These are phyloP conservation scores for Eueremaeus valkanovi DNA, from an alignment of 2,888 invertebrate genomes.

Conservation along the genomic window DNA sequence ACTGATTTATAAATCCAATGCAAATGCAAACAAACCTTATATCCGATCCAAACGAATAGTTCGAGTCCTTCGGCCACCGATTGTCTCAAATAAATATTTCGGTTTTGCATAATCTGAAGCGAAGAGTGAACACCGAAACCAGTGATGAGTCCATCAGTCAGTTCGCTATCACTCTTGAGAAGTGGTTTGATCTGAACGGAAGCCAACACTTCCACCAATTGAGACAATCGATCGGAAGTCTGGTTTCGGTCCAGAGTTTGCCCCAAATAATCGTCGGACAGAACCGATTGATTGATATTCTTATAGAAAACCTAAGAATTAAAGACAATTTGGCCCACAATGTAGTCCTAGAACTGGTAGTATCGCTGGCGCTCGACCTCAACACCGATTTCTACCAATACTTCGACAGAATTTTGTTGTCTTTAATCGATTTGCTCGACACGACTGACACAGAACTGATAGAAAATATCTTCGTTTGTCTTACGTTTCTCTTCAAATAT, in stretches of 20 bases:
- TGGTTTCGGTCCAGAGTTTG: slow-evolving; percentile 63
- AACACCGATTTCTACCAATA: slow-evolving; percentile 82
- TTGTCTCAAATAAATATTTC: slow-evolving; percentile 74
- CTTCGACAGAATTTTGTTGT: slow-evolving; percentile 69
- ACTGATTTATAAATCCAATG: not conserved
- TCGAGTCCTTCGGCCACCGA: slow-evolving; percentile 79
- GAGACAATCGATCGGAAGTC: slow-evolving; percentile 66
- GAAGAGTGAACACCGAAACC: slow-evolving; percentile 56
- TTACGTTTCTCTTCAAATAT: slow-evolving; percentile 86
- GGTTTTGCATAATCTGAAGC: slow-evolving; percentile 67
- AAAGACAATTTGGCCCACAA: slow-evolving; percentile 45
- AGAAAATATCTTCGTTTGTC: slow-evolving; percentile 76
- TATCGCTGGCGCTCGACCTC: slow-evolving; percentile 79
- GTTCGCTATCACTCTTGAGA: slow-evolving; percentile 74
- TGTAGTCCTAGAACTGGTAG: slow-evolving; percentile 58
- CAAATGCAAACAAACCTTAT: too few species aligned
- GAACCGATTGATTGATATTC: slow-evolving; percentile 64
- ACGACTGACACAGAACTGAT: slow-evolving; percentile 76
- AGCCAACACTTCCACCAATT: slow-evolving; percentile 74
- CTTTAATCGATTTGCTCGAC: slow-evolving; percentile 60
- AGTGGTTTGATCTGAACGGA: slow-evolving; percentile 84
- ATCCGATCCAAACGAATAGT: slow-evolving; percentile 50
- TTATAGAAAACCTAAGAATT: slow-evolving; percentile 42
- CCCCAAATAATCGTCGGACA: slow-evolving; percentile 72
- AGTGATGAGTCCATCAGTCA: slow-evolving; percentile 68